A percentile compares a stretch with the other conserved stretches of the same genome.
phyloP scores from a whole-genome alignment of 2,888 invertebrate genomes.

The Eristalinus sepulchralis region DNA sequence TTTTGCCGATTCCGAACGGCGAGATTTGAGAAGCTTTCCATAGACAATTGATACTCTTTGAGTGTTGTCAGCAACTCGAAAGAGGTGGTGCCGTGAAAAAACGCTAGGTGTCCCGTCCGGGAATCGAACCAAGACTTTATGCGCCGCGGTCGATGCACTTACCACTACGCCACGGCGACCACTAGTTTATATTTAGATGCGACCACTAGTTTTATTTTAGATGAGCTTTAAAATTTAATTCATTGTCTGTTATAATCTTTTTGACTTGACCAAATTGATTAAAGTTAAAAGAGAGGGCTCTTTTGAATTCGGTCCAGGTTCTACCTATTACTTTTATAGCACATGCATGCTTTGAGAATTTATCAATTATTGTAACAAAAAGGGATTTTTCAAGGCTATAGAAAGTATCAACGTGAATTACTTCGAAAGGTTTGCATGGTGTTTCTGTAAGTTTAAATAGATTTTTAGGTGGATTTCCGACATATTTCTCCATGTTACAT shows the following conservation, averaged over 20 bases:
- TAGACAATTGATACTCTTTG: no score
- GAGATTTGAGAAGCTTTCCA: no score
- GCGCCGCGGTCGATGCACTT: no score
- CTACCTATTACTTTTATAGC: conserved; percentile 25
- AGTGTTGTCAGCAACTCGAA: no score
- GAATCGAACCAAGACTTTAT: no score
- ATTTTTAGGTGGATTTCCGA: neutral
- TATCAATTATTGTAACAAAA: conserved; percentile 45
- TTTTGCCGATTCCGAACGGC: no score
- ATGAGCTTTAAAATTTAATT: conserved; percentile 53
- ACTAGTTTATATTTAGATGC: conserved; percentile 42
- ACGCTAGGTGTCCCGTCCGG: no score
- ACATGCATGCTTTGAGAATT: conserved; percentile 30
- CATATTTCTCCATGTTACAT: neutral
- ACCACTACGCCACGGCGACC: no score
- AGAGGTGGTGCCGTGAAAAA: no score
- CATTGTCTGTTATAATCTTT: conserved; percentile 64
- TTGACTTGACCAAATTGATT: conserved; percentile 47
- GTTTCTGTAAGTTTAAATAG: conserved; percentile 25
- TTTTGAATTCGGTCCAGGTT: conserved; percentile 40
- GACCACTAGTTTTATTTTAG: conserved; percentile 57
- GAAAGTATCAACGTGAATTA: conserved; percentile 42
- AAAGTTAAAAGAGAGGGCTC: neutral
- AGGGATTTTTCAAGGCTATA: conserved; percentile 18
- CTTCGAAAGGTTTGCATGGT: conserved; percentile 9